Percentiles rank a stretch among this genome's conserved stretches.
Conservation (phyloP, 23 tunicate genomes). For the Styela clava region DNA sequence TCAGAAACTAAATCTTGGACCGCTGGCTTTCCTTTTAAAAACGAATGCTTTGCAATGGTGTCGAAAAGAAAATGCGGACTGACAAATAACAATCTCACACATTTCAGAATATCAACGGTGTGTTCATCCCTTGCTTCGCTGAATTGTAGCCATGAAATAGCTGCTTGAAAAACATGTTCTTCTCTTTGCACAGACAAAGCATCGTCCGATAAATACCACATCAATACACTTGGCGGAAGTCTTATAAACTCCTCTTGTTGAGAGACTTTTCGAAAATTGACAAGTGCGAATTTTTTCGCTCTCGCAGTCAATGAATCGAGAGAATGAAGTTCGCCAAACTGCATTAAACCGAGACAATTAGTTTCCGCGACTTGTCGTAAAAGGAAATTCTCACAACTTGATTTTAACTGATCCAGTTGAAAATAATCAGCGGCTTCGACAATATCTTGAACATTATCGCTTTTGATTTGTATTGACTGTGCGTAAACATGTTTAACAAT, state of each 20-base stretch:
- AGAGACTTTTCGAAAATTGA: conserved; percentile 62
- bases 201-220: conserved; percentile 58
- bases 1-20: conserved; percentile 57
- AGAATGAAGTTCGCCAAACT: conserved; percentile 78
- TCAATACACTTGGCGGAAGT: conserved; percentile 39
- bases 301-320: conserved; percentile 43
- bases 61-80: conserved; percentile 66
- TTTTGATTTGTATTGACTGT: conserved; percentile 45
- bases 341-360: conserved; percentile 76
- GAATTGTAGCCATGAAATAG: conserved; percentile 62
- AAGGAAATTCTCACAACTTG: conserved; percentile 66
- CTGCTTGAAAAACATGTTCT: conserved; percentile 83
- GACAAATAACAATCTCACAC: conserved; percentile 62
- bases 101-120: conserved; percentile 34
- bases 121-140: conserved; percentile 37
- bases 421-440: conserved; percentile 90
- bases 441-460: conserved; percentile 82
- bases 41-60: conserved; percentile 57
- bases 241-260: conserved; percentile 77
- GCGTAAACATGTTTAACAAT: conserved; percentile 81
- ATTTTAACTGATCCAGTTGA: conserved; percentile 65
- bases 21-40: conserved; percentile 45
- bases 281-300: conserved; percentile 59
- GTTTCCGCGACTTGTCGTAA: conserved; percentile 58
- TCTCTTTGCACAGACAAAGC: conserved; percentile 54